A percentile compares a stretch with the other conserved stretches of the same genome.
Conservation (phyloP, 2,113 vertebrate genomes). For the Gambusia affinis region DNA sequence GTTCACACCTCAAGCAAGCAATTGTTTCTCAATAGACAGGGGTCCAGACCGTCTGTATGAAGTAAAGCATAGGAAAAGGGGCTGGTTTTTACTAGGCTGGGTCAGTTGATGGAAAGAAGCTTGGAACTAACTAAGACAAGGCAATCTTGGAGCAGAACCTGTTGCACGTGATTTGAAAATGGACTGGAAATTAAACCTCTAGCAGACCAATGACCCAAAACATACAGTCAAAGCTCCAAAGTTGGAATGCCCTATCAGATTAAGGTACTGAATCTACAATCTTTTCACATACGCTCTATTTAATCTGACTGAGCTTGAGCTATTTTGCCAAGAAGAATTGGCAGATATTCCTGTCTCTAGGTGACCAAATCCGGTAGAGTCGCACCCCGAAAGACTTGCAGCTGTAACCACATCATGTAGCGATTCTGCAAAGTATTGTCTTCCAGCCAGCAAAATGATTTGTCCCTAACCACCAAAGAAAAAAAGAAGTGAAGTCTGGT, state of each 20-base stretch:
- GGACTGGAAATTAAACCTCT: not conserved
- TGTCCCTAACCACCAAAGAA: not conserved
- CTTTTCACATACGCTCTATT: not conserved
- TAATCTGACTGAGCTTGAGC: not conserved
- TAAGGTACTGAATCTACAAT: not conserved
- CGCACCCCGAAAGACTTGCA: conserved; percentile 21
- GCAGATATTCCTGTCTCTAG: not conserved
- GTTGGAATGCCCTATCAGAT: too few relatives aligned
- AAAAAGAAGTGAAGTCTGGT: conserved; percentile 5
- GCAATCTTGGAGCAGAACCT: not conserved
- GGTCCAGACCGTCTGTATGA: too few relatives aligned
- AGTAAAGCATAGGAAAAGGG: too few relatives aligned
- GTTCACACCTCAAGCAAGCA: too few relatives aligned
- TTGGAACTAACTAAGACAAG: not conserved
- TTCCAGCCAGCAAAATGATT: not conserved
- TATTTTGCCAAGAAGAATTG: not conserved
- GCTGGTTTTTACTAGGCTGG: too few relatives aligned
- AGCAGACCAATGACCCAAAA: not conserved
- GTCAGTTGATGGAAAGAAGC: too few relatives aligned
- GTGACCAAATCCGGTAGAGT: not conserved
- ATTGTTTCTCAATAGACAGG: too few relatives aligned
- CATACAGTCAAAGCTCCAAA: not conserved
- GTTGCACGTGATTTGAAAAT: too few relatives aligned
- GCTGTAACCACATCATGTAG: not conserved
- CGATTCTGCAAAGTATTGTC: not conserved